Conservation (phyloP, 1,140 invertebrate species). For the Nephotettix cincticeps region DNA sequence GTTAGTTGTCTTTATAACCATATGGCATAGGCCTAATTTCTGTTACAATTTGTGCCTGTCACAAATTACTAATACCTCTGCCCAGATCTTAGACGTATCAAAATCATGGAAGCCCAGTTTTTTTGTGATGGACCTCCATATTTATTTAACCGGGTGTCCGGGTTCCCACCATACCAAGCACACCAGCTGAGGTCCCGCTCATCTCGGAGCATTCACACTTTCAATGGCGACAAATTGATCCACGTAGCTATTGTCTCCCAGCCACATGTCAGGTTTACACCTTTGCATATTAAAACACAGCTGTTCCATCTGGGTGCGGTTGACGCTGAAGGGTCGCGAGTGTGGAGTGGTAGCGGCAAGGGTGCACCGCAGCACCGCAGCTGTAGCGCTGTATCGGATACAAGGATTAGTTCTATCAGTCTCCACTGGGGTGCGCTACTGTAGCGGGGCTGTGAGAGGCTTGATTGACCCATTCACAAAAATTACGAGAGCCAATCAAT, state of each 20-base stretch:
- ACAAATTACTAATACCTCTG: too few species aligned
- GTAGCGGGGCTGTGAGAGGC: not conserved
- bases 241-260: not conserved
- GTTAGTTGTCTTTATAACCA: too few species aligned
- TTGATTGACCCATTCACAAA: not conserved
- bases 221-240: constrained; percentile 3
- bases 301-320: not conserved
- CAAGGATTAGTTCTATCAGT: not conserved
- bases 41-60: too few species aligned
- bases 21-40: too few species aligned
- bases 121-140: too few species aligned
- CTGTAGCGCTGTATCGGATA: not conserved
- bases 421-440: not conserved
- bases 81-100: too few species aligned
- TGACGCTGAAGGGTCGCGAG: not conserved
- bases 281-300: constrained; percentile 10
- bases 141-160: too few species aligned
- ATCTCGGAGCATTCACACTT: not conserved
- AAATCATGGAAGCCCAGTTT: too few species aligned
- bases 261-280: not conserved
- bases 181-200: too few species aligned
- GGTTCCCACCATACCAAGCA: too few species aligned
- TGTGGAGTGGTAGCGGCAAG: not conserved
- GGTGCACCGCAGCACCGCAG: not conserved
- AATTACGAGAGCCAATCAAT: not conserved